Evolutionary conservation across 2,797 vertebrate species (phyloP), one percentile per base, ranked within the genome.

Genomic region (Saguinus oedipus): DNA sequence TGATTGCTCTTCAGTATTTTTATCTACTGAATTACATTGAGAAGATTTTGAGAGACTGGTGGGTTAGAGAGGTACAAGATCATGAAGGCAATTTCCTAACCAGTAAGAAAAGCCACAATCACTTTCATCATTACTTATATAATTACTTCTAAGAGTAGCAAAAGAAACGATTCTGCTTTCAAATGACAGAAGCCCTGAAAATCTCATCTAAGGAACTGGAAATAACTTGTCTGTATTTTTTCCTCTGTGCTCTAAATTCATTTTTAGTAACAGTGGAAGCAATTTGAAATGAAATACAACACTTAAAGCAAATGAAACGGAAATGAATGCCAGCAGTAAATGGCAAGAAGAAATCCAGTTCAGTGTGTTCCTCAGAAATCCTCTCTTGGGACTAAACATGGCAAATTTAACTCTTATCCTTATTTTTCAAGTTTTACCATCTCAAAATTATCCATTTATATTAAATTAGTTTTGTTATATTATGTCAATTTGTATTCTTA

Each of bases 111-210:
- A 98, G 96, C 88, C 80, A 94, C 91, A 93, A 91, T 7, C 30
- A 33, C 72, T 94, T 94, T 87, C 79, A 94, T 94, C 64, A 88
- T 72, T 97, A 57, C 92, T 98, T 98, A 98, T 57, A 53, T 94
- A 97, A 98, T 97, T 85, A 72, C 68, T 79, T 87, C 97, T 95
- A 92, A 96, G 95, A 97, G 19, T 68, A 55, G 42, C 6, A 61
- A 64, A 93, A 70, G 96, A 94, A 96, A 97, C 97, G 74, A 96
- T 70, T 76, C 82, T 97, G 59, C 95, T 97, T 98, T 95, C 90
- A 98, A 97, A 93, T 97, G 97, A 98, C 97, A 98, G 95, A 95
- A 98, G 90, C 22, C 57, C 96, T 97, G 94, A 93, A 96, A 98
- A 97, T 93, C 75, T 97, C 93, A 98, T 97, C 11, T 87, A 42